These are phyloP conservation scores for Coranthus polyacanthus DNA, from an alignment of 2,797 vertebrate genomes.

Conservation along the genomic window DNA sequence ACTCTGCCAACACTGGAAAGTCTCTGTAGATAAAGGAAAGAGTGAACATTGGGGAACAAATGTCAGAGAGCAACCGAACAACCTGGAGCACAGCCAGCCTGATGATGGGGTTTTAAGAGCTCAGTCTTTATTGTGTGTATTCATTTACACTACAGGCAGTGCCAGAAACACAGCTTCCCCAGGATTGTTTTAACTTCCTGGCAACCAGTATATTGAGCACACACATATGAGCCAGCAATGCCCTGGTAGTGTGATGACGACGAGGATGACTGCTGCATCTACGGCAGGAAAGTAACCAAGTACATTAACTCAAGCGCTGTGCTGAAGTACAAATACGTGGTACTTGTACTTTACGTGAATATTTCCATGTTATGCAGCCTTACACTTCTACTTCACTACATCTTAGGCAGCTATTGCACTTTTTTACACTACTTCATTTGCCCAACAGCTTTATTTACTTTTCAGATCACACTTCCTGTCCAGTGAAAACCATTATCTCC, in stretches of 20 bases:
- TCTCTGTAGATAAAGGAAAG: slow-evolving; percentile 63
- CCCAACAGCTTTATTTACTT: no score
- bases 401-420: no score
- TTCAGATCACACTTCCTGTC: no score
- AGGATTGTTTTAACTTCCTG: slow-evolving; percentile 37
- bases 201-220: not conserved
- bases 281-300: no score
- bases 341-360: no score
- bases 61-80: not conserved
- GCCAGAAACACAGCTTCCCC: slow-evolving; percentile 12
- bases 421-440: no score
- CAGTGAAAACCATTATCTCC: no score
- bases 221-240: not conserved
- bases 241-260: not conserved
- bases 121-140: not conserved
- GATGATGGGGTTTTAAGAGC: not conserved
- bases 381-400: no score
- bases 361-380: no score
- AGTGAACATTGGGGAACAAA: not conserved
- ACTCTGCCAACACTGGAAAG: slow-evolving; percentile 67
- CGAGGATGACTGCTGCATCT: not conserved
- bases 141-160: not conserved
- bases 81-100: not conserved
- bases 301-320: no score
- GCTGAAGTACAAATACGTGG: no score